A percentile compares a stretch with the other conserved stretches of the same genome.
Conservation (phyloP, 2,113 vertebrate species). For the Podilymbus podiceps region DNA sequence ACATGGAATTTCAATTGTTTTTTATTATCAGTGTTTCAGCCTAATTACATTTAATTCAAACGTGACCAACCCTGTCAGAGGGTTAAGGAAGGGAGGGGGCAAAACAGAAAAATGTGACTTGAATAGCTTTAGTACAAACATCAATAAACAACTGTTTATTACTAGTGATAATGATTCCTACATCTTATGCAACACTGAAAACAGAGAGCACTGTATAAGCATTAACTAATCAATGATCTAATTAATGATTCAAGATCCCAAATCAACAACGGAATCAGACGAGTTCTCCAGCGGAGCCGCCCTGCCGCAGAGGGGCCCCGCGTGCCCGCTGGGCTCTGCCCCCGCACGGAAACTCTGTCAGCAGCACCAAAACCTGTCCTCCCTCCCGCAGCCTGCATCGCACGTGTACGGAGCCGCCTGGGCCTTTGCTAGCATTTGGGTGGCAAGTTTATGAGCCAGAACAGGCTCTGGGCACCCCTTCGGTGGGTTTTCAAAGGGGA, state of each 20-base stretch:
- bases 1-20: background rate
- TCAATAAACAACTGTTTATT: background rate
- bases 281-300: rapidly evolving
- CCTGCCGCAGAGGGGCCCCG: rapidly evolving
- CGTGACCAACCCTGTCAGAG: rapidly evolving
- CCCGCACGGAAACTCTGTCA: rapidly evolving
- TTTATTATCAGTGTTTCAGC: background rate
- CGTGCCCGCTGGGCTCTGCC: rapidly evolving
- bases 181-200: background rate
- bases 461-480: background rate
- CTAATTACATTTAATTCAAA: background rate
- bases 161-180: background rate
- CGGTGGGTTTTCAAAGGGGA: background rate
- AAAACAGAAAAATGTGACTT: background rate
- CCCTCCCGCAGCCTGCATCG: rapidly evolving
- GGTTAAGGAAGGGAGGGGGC: background rate
- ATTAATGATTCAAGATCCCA: background rate
- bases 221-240: background rate
- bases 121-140: background rate
- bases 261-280: background rate
- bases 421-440: background rate
- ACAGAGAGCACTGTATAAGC: background rate
- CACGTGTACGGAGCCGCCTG: rapidly evolving
- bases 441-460: background rate
- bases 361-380: background rate